Evolutionary conservation across 2,113 vertebrate species (phyloP).

Genomic region (human (Homo sapiens)): GRCh38 chr17:12485001-12485500

Average conservation of each 20-base stretch:
- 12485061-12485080: not conserved
- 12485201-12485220: fast-evolving
- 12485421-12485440: not conserved
- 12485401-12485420: not conserved
- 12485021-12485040: not conserved
- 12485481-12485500: not conserved
- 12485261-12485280: conserved; percentile 56
- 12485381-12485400: too few relatives aligned
- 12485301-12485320: conserved; percentile 6
- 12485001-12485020: not conserved
- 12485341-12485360: conserved; percentile 9
- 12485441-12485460: not conserved
- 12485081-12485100: not conserved
- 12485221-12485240: not conserved
- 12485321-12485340: not conserved
- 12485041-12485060: not conserved
- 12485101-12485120: not conserved
- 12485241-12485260: not conserved
- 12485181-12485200: not conserved
- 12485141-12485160: not conserved
- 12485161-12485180: not conserved
- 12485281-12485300: conserved; percentile 67
- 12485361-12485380: not conserved
- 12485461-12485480: too few relatives aligned
- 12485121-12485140: not conserved